These are phyloP conservation scores for Microcebus murinus DNA, from an alignment of 2,113 vertebrate species.

Conservation along the genomic window DNA sequence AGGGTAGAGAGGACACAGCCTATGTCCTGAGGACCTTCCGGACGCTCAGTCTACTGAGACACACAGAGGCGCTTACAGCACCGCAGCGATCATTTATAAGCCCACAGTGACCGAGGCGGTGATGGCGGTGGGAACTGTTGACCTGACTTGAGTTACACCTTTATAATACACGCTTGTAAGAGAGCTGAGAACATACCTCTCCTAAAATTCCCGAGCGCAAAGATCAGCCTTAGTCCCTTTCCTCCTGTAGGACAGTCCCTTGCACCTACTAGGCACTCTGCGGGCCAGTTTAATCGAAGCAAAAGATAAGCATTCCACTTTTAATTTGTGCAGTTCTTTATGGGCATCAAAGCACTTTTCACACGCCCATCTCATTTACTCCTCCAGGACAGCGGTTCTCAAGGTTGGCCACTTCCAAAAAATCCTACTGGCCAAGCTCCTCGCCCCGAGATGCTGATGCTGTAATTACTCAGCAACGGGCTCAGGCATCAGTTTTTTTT, in stretches of 20 bases:
- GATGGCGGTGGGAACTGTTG: no score
- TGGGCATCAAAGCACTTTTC: neutral
- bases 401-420: neutral
- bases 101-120: neutral
- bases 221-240: neutral
- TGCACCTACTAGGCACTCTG: neutral
- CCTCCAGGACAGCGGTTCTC: neutral
- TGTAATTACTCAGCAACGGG: no score
- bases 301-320: neutral
- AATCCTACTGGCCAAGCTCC: neutral
- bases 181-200: neutral
- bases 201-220: neutral
- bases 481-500: neutral
- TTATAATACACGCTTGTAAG: neutral
- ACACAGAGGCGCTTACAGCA: neutral
- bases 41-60: neutral
- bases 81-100: neutral
- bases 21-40: neutral
- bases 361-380: neutral
- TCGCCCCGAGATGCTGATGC: neutral
- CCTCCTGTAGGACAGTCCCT: neutral
- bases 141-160: neutral
- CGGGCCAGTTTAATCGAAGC: neutral
- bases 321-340: neutral
- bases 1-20: neutral